A percentile compares a stretch with the other conserved stretches of the same genome.
Conservation (phyloP, 2,888 invertebrate species). For the Hetaerina titia region DNA sequence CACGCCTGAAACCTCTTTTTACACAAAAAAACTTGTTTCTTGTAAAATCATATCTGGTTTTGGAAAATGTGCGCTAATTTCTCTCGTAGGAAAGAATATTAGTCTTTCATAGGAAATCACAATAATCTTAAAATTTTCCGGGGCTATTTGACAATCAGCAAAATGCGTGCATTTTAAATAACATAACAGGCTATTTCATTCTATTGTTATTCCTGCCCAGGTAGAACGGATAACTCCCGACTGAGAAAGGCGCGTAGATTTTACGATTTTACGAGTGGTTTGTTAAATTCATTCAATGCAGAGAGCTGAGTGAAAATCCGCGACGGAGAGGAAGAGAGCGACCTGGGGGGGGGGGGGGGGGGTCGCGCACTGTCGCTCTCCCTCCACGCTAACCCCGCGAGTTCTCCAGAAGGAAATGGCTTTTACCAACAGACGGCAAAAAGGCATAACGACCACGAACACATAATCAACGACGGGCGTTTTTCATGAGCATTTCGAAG, state of each 20-base stretch:
- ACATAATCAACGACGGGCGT: not conserved
- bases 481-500: not conserved
- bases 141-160: too few species aligned
- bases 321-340: not conserved
- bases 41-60: too few species aligned
- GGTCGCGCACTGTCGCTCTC: not conserved
- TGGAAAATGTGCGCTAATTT: too few species aligned
- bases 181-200: too few species aligned
- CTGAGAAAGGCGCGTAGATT: not conserved
- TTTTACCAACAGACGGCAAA: not conserved
- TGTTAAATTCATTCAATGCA: slow-evolving; percentile 10
- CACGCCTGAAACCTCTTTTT: too few species aligned
- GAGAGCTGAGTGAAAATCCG: not conserved
- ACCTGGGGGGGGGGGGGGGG: not conserved
- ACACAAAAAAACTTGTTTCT: too few species aligned
- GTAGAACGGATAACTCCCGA: not conserved
- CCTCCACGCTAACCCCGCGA: not conserved
- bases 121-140: too few species aligned
- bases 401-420: not conserved
- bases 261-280: not conserved
- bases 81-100: too few species aligned
- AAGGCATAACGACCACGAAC: not conserved
- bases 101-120: too few species aligned
- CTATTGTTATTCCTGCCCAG: not conserved
- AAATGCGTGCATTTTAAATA: too few species aligned